Percentiles rank a stretch among this genome's conserved stretches.
phyloP scores from a whole-genome alignment of 2,797 vertebrate species.

The Rhinophrynus dorsalis region DNA sequence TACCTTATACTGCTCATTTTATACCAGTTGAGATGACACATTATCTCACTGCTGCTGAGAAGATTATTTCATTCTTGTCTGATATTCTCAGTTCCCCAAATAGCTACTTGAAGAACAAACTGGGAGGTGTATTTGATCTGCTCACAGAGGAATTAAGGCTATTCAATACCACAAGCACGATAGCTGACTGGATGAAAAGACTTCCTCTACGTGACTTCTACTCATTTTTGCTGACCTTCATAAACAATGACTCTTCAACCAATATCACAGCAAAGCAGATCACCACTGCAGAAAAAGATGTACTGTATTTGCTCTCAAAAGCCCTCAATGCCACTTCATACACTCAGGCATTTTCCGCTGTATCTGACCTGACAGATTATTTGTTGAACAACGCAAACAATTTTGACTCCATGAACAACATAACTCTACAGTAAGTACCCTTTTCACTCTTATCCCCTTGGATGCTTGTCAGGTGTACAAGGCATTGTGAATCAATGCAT shows the following conservation, averaged over 20 bases:
- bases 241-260: not conserved
- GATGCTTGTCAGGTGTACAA: too few species aligned
- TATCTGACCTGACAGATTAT: not conserved
- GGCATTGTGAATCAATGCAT: too few species aligned
- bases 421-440: conserved; percentile 24
- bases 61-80: conserved; percentile 7
- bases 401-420: not conserved
- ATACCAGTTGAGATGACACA: not conserved
- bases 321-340: conserved; percentile 19
- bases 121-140: not conserved
- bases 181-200: conserved; percentile 3
- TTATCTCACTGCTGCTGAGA: conserved; percentile 20
- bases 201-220: not conserved
- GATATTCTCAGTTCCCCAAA: not conserved
- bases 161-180: not conserved
- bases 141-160: conserved; percentile 23
- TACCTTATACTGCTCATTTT: not conserved
- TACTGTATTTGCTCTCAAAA: conserved; percentile 4
- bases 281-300: not conserved
- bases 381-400: not conserved
- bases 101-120: conserved; percentile 9
- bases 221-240: not conserved
- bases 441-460: conserved; percentile 6
- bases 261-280: not conserved
- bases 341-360: not conserved